Evolutionary conservation across 2,797 vertebrate genomes (phyloP).

Genomic region (Spizella passerina): DNA sequence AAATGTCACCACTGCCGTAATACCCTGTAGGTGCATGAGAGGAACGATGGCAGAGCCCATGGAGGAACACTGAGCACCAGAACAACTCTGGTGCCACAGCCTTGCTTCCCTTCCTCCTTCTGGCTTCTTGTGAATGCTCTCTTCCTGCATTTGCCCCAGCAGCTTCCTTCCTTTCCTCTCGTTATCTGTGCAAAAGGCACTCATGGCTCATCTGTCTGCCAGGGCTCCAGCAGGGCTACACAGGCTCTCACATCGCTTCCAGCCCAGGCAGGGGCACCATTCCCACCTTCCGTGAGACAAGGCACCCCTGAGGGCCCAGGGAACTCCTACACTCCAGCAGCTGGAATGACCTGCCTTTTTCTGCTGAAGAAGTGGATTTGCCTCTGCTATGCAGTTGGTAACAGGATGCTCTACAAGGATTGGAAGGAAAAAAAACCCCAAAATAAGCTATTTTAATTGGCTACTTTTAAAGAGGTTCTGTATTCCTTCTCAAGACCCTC

Average conservation of each 20-base stretch:
- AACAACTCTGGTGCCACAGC: fast-evolving
- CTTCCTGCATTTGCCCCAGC: not conserved
- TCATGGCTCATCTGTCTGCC: fast-evolving
- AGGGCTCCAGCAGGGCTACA: not conserved
- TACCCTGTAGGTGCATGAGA: not conserved
- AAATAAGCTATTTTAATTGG: not conserved
- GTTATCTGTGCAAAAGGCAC: not conserved
- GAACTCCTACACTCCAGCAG: not conserved
- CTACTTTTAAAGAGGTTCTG: not conserved
- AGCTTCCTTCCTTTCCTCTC: not conserved
- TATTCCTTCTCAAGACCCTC: not conserved
- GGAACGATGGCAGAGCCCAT: not conserved
- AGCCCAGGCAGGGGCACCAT: not conserved
- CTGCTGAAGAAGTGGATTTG: not conserved
- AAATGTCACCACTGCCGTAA: not conserved
- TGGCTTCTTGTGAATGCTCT: not conserved
- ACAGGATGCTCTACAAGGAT: not conserved
- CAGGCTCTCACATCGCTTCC: fast-evolving
- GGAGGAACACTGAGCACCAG: not conserved
- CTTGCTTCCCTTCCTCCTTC: not conserved
- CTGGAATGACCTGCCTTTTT: not conserved
- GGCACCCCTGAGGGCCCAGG: not conserved
- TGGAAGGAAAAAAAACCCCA: not conserved
- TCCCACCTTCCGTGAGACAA: not conserved
- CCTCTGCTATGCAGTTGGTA: not conserved